Percentiles rank a stretch among this genome's conserved stretches.
Conservation (phyloP, 92 coral and sea anemone genomes). For the Umimayanthus chanpuru region DNA sequence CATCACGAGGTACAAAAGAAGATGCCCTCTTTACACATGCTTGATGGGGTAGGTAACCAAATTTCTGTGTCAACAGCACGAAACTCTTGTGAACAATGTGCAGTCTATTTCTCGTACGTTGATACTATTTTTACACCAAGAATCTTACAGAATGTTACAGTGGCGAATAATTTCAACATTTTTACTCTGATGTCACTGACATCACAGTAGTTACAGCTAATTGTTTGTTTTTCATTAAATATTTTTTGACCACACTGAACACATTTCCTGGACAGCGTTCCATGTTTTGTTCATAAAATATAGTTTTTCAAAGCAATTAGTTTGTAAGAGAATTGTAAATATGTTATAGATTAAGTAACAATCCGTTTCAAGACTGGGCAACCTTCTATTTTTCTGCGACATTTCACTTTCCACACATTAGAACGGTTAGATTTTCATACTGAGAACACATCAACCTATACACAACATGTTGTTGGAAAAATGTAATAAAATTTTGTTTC, state of each 20-base stretch:
- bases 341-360: no score
- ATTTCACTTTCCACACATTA: no score
- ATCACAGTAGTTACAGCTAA: background rate
- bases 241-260: background rate
- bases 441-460: no score
- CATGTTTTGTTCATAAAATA: no score
- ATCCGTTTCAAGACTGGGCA: no score
- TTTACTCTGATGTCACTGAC: background rate
- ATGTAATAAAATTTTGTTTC: no score
- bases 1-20: conserved; percentile 74
- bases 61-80: background rate
- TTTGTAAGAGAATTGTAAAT: no score
- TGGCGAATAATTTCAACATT: background rate
- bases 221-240: background rate
- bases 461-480: no score
- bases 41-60: conserved; percentile 71
- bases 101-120: background rate
- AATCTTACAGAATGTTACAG: no score
- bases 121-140: background rate
- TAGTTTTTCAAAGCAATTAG: no score
- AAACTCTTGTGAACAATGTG: background rate
- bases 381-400: no score
- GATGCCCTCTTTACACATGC: conserved; percentile 74
- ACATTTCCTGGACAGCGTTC: background rate
- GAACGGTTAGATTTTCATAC: no score